These are phyloP conservation scores for Leucophenga maculata DNA, from an alignment of 2,888 invertebrate species.

Conservation along the genomic window DNA sequence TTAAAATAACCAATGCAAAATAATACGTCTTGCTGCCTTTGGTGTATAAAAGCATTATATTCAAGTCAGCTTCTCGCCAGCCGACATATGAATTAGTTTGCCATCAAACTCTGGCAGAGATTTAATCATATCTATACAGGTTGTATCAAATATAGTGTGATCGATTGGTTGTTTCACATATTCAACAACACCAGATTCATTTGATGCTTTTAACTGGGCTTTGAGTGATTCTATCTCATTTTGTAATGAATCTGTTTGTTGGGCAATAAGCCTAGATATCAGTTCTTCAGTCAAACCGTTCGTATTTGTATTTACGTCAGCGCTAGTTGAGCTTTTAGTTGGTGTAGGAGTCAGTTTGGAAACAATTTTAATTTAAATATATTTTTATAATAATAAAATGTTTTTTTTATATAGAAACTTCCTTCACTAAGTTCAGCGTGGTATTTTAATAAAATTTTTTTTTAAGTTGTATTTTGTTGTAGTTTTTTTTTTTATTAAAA, in stretches of 20 bases:
- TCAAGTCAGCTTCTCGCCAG: slow-evolving; percentile 35
- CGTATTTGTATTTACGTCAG: too few relatives aligned
- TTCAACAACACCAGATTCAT: neutral
- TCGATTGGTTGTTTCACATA: neutral
- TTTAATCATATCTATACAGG: slow-evolving; percentile 24
- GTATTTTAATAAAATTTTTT: too few relatives aligned
- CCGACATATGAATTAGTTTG: slow-evolving; percentile 28
- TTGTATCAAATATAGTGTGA: neutral
- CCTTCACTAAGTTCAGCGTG: too few relatives aligned
- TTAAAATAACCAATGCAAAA: too few relatives aligned
- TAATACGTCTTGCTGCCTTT: slow-evolving; percentile 20
- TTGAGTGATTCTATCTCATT: neutral
- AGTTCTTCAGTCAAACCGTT: neutral
- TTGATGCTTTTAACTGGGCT: neutral
- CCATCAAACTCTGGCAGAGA: slow-evolving; percentile 29
- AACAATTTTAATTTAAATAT: too few relatives aligned
- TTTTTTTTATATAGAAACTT: too few relatives aligned
- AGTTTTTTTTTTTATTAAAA: too few relatives aligned
- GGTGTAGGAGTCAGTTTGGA: too few relatives aligned
- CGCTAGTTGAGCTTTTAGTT: too few relatives aligned
- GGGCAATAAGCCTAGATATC: neutral
- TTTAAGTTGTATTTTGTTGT: too few relatives aligned
- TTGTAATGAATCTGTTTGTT: neutral
- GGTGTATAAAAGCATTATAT: slow-evolving; percentile 29
- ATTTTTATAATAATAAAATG: too few relatives aligned